These are phyloP conservation scores for Pollenia labialis DNA, from an alignment of 2,888 invertebrate genomes.

Conservation along the genomic window DNA sequence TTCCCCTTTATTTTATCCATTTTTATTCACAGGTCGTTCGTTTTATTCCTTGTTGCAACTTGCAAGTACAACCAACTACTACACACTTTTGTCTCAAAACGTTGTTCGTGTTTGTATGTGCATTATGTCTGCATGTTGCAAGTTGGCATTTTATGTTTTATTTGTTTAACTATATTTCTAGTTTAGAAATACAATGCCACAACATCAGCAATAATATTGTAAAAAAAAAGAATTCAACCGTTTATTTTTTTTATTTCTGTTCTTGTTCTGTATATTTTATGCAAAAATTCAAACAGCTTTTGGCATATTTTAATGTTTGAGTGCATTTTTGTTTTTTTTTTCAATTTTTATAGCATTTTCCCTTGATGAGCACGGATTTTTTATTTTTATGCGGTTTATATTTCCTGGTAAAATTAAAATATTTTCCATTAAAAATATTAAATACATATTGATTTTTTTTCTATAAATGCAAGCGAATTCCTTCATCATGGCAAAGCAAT, in stretches of 20 bases:
- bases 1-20: background rate
- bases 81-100: background rate
- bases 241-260: constrained; percentile 40
- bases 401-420: constrained; percentile 65
- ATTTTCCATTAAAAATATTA: constrained; percentile 60
- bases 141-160: constrained; percentile 62
- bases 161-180: constrained; percentile 59
- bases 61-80: background rate
- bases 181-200: constrained; percentile 41
- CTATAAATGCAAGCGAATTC: background rate
- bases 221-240: constrained; percentile 53
- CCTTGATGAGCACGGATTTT: constrained; percentile 16
- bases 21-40: constrained; percentile 28
- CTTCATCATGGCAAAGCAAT: background rate
- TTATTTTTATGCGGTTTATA: constrained; percentile 40
- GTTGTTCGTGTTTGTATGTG: background rate
- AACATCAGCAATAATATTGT: constrained; percentile 20
- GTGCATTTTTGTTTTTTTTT: constrained; percentile 27
- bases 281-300: constrained; percentile 61
- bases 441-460: constrained; percentile 48
- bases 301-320: constrained; percentile 66
- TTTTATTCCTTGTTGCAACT: constrained; percentile 26
- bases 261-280: constrained; percentile 51
- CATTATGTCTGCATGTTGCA: constrained; percentile 29
- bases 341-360: constrained; percentile 25